Evolutionary conservation across 2,113 vertebrate species (phyloP).

Genomic region (Amia ocellicauda): DNA sequence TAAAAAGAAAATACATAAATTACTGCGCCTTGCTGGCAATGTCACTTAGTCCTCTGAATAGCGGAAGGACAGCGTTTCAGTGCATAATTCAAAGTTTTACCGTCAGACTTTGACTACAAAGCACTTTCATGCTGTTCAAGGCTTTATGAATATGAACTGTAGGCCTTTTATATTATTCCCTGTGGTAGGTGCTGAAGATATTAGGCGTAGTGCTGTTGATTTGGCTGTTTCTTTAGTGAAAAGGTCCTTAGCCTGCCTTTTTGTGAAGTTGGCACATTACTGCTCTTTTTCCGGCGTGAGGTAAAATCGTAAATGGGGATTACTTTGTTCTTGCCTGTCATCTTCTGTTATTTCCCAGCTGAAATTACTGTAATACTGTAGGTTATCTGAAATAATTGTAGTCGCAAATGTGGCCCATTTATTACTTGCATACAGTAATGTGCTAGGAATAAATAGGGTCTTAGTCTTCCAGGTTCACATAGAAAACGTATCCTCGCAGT

Average conservation of each 20-base stretch:
- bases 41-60: slow-evolving; percentile 30
- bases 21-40: no score
- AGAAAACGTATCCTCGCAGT: no score
- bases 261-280: not conserved
- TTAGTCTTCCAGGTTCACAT: no score
- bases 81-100: slow-evolving; percentile 16
- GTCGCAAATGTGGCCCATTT: slow-evolving; percentile 17
- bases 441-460: no score
- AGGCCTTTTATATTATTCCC: slow-evolving; percentile 20
- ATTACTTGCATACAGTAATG: not conserved
- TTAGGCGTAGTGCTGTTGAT: not conserved
- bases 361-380: slow-evolving; percentile 18
- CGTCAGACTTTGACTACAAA: slow-evolving; percentile 39
- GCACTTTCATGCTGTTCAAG: slow-evolving; percentile 22
- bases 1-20: no score
- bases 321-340: slow-evolving; percentile 12
- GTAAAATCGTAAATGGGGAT: slow-evolving; percentile 22
- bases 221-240: not conserved
- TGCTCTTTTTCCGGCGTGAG: not conserved
- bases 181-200: slow-evolving; percentile 17
- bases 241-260: not conserved
- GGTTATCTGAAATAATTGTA: slow-evolving; percentile 17
- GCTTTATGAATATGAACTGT: slow-evolving; percentile 33
- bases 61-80: slow-evolving; percentile 7
- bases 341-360: slow-evolving; percentile 30